These are phyloP conservation scores for Disparrhopalites patrizii DNA, from an alignment of 2,888 invertebrate genomes.

Conservation along the genomic window DNA sequence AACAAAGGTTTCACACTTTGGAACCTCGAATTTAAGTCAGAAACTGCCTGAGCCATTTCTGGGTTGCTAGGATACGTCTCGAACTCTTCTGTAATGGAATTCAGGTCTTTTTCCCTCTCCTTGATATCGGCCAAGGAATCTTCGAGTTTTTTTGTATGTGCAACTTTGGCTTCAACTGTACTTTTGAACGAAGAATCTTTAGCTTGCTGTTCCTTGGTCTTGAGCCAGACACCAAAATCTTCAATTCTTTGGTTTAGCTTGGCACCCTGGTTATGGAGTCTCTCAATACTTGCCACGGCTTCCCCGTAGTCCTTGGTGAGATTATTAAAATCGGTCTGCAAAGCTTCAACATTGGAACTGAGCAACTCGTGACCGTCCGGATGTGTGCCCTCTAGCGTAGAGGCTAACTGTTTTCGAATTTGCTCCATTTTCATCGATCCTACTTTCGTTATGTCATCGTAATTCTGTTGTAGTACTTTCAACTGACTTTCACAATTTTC, in stretches of 20 bases:
- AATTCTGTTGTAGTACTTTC: constrained; percentile 19
- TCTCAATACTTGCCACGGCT: constrained; percentile 67
- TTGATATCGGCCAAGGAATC: constrained; percentile 67
- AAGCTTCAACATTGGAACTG: constrained; percentile 68
- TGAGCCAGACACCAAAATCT: constrained; percentile 76
- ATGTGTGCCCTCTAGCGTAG: constrained; percentile 72
- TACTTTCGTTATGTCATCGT: constrained; percentile 6
- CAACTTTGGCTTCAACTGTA: constrained; percentile 74
- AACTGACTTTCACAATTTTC: constrained; percentile 66
- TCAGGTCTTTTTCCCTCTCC: constrained; percentile 54
- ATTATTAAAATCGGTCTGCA: constrained; percentile 69
- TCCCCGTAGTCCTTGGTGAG: constrained; percentile 68
- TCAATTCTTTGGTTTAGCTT: constrained; percentile 75
- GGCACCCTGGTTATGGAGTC: constrained; percentile 73
- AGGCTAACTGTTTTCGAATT: constrained; percentile 67
- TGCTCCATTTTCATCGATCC: constrained; percentile 65
- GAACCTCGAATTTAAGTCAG: constrained; percentile 74
- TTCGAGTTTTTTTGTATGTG: constrained; percentile 72
- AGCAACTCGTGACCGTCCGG: constrained; percentile 70
- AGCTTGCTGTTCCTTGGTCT: constrained; percentile 73
- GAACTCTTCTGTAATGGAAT: constrained; percentile 7
- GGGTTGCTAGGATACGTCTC: constrained; percentile 58
- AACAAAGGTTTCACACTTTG: constrained; percentile 75
- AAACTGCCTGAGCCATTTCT: constrained; percentile 68
- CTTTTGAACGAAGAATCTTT: constrained; percentile 86